Percentiles rank a stretch among this genome's conserved stretches.
Conservation (phyloP, 2,797 vertebrate genomes). For the Lophius americanus region DNA sequence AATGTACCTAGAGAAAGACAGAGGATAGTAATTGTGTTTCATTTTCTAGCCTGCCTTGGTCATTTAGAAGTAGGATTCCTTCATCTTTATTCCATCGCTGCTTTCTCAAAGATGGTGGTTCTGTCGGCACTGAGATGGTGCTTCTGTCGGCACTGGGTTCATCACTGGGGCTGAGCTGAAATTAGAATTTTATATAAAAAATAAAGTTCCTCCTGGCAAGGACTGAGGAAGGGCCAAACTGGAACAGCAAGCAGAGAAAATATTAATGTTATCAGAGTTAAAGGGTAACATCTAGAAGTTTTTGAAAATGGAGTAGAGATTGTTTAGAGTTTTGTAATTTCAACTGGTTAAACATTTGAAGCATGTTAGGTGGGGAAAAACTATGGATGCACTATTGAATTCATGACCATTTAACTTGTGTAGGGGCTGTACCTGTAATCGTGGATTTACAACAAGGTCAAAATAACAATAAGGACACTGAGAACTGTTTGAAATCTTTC, state of each 20-base stretch:
- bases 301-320: neutral
- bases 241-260: constrained; percentile 1
- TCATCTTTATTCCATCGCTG: constrained; percentile 31
- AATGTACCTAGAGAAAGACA: constrained; percentile 8
- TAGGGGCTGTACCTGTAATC: too few species aligned
- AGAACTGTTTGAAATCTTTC: too few species aligned
- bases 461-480: too few species aligned
- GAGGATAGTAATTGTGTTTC: constrained; percentile 11
- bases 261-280: constrained; percentile 21
- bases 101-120: constrained; percentile 33
- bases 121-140: constrained; percentile 27
- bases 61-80: constrained; percentile 28
- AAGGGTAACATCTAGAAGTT: constrained; percentile 3
- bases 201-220: constrained; percentile 24
- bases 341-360: too few species aligned
- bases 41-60: constrained; percentile 33
- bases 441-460: too few species aligned
- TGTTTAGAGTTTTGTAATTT: too few species aligned
- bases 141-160: constrained; percentile 25
- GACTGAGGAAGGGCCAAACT: constrained; percentile 8
- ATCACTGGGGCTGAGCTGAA: constrained; percentile 27
- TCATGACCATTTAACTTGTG: too few species aligned
- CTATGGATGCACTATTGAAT: too few species aligned
- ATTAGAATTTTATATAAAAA: constrained; percentile 22
- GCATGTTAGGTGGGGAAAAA: too few species aligned